Evolutionary conservation across 2,113 vertebrate species (phyloP).

Genomic region (Psittacus erithacus): DNA sequence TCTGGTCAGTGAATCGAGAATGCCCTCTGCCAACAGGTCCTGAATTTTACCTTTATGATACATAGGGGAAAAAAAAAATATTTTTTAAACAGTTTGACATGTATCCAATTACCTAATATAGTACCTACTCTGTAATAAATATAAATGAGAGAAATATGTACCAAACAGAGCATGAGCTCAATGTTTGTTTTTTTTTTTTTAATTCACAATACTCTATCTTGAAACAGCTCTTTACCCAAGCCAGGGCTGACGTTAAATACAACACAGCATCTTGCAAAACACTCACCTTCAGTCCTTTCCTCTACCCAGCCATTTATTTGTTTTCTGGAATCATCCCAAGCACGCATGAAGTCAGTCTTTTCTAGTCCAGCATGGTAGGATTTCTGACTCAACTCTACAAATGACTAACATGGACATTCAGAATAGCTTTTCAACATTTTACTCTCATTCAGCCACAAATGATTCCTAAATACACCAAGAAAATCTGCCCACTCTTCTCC

Average conservation of each 20-base stretch:
- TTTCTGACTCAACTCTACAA: constrained; percentile 80
- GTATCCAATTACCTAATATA: not conserved
- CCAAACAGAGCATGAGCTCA: not conserved
- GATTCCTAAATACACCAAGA: not conserved
- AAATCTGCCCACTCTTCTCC: accelerated
- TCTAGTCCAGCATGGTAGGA: constrained; percentile 84
- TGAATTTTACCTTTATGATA: constrained; percentile 86
- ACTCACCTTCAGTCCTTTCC: constrained; percentile 85
- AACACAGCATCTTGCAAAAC: not conserved
- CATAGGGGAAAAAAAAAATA: not conserved
- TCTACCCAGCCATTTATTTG: constrained; percentile 91
- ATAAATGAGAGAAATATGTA: not conserved
- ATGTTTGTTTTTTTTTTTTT: accelerated
- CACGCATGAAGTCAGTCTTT: constrained; percentile 80
- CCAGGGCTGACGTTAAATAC: not conserved
- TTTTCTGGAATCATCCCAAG: constrained; percentile 77
- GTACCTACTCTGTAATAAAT: not conserved
- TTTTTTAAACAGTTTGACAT: not conserved
- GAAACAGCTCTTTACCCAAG: not conserved
- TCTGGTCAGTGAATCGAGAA: constrained; percentile 73
- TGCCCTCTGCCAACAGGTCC: constrained; percentile 83
- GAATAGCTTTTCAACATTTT: not conserved
- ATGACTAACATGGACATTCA: constrained; percentile 71
- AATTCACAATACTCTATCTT: not conserved
- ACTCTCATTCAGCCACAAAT: not conserved